phyloP scores from a whole-genome alignment of 2,888 invertebrate genomes.

The Cryptosula pallasiana region DNA sequence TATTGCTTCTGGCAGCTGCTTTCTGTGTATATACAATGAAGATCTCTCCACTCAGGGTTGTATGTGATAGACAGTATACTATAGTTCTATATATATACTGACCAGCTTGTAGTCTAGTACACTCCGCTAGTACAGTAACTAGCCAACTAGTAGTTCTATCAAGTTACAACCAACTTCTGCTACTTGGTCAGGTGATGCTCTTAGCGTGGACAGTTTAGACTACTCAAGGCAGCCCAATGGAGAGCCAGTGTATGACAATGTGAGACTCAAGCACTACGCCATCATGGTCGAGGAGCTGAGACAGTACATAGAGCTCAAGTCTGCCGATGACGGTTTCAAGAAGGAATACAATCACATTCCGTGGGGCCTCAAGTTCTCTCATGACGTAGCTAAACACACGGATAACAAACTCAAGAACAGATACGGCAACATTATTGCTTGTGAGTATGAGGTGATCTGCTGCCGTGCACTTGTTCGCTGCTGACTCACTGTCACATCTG shows the following conservation, averaged over 20 bases:
- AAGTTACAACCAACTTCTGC: too few relatives aligned
- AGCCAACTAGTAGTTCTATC: too few relatives aligned
- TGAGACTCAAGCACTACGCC: constrained; percentile 32
- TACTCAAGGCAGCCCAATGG: constrained; percentile 26
- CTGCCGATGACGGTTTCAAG: constrained; percentile 41
- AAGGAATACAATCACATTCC: constrained; percentile 48
- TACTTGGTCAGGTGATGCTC: constrained; percentile 17
- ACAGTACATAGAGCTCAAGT: constrained; percentile 48
- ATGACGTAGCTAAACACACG: constrained; percentile 43
- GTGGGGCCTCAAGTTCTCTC: constrained; percentile 42
- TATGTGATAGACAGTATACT: too few relatives aligned
- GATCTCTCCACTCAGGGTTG: too few relatives aligned
- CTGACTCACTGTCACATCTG: too few relatives aligned
- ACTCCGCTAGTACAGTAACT: too few relatives aligned
- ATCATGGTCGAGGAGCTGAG: constrained; percentile 49
- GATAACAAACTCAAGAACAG: constrained; percentile 50
- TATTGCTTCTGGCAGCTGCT: too few relatives aligned
- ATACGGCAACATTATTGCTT: constrained; percentile 52
- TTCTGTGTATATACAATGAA: too few relatives aligned
- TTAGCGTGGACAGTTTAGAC: constrained; percentile 24
- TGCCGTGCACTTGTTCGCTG: too few relatives aligned
- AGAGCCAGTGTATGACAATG: constrained; percentile 28
- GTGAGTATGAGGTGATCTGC: too few relatives aligned
- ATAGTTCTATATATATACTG: too few relatives aligned
- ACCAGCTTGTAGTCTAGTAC: too few relatives aligned